Evolutionary conservation across 2,888 invertebrate genomes (phyloP).

Genomic region (Sisyra nigra): DNA sequence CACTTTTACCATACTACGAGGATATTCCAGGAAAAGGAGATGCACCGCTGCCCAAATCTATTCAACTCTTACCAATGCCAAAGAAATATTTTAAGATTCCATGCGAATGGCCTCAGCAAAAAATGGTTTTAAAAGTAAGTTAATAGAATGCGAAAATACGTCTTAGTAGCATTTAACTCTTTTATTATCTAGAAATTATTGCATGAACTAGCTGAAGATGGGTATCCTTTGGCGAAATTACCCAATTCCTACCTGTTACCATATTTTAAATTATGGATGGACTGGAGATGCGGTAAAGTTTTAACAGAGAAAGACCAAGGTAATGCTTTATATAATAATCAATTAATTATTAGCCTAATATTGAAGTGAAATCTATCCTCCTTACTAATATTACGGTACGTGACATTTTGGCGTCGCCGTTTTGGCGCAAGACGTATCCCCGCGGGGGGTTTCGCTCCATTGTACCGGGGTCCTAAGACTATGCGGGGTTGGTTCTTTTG

Average conservation of each 20-base stretch:
- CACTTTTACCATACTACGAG: background rate
- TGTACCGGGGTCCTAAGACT: too few species aligned
- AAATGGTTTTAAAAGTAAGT: conserved; percentile 17
- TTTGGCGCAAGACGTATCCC: too few species aligned
- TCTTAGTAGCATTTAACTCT: conserved; percentile 3
- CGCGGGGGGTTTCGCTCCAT: too few species aligned
- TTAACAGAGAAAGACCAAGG: conserved; percentile 18
- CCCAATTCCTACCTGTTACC: conserved; percentile 23
- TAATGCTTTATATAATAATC: conserved; percentile 4
- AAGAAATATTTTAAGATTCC: conserved; percentile 16
- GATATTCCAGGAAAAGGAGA: background rate
- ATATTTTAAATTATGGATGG: conserved; percentile 25
- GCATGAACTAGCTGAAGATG: conserved; percentile 22
- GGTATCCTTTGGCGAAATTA: conserved; percentile 24
- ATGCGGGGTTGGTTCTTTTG: too few species aligned
- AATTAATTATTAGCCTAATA: too few species aligned
- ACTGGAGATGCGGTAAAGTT: conserved; percentile 18
- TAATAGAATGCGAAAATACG: background rate
- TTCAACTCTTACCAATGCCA: conserved; percentile 2
- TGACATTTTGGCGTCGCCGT: too few species aligned
- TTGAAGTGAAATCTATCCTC: too few species aligned
- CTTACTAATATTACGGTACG: too few species aligned
- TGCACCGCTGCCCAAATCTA: background rate
- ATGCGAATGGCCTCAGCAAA: conserved; percentile 14
- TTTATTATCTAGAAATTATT: conserved; percentile 17